phyloP scores from a whole-genome alignment of 2,888 invertebrate species.

The Deroplatys truncata region DNA sequence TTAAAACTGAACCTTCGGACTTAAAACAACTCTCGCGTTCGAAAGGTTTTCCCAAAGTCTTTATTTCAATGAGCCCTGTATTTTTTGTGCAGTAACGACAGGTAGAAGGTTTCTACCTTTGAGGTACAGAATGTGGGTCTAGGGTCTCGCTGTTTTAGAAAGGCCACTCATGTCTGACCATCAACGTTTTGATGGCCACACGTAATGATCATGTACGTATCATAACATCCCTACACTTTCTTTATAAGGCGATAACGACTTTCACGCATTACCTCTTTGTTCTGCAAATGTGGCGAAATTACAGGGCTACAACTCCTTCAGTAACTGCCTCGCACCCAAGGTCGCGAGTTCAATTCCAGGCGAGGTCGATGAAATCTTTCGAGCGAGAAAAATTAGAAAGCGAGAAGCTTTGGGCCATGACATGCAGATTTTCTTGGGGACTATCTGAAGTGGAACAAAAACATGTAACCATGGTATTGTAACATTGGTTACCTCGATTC shows the following conservation, averaged over 20 bases:
- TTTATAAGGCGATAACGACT: background rate
- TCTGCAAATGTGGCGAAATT: background rate
- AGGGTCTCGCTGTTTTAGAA: background rate
- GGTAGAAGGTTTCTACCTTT: background rate
- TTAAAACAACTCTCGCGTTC: no score
- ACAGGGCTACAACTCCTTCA: background rate
- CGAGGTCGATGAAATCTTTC: background rate
- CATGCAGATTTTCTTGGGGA: background rate
- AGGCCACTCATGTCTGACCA: background rate
- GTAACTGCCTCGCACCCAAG: background rate
- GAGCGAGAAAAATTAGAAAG: background rate
- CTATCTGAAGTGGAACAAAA: no score
- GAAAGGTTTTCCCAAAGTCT: rapidly evolving
- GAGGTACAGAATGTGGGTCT: background rate
- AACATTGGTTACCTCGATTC: no score
- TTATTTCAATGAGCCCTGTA: no score
- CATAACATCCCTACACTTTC: background rate
- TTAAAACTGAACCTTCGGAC: no score
- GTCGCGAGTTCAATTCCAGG: background rate
- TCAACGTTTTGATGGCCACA: background rate
- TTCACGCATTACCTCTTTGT: background rate
- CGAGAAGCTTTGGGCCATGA: background rate
- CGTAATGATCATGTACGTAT: background rate
- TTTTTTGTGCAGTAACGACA: no score
- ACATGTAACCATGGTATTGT: no score